Percentiles rank a stretch among this genome's conserved stretches.
These are phyloP conservation scores for Platycheirus albimanus DNA, from an alignment of 2,888 invertebrate genomes.

Conservation along the genomic window DNA sequence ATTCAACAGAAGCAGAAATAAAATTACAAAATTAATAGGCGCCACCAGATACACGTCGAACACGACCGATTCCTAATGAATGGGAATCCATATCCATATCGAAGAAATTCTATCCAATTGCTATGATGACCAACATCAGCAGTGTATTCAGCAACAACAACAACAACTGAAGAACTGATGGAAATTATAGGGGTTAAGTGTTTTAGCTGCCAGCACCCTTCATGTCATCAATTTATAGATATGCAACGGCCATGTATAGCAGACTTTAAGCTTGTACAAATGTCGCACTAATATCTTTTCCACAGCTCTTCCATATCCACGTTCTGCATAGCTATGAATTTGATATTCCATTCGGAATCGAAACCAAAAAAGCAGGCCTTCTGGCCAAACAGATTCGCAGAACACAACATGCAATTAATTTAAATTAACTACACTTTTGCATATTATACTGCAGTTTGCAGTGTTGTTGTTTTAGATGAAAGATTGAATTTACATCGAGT, in stretches of 20 bases:
- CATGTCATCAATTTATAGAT: constrained; percentile 69
- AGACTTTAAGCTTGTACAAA: constrained; percentile 56
- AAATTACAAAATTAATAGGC: constrained; percentile 47
- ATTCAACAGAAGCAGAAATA: constrained; percentile 41
- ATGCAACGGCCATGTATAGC: constrained; percentile 9
- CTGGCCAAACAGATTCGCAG: constrained; percentile 61
- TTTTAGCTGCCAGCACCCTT: constrained; percentile 63
- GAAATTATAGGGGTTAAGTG: constrained; percentile 71
- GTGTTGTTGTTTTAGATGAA: constrained; percentile 21
- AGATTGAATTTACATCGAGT: constrained; percentile 55
- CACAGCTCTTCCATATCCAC: background rate
- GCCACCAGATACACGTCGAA: constrained; percentile 56
- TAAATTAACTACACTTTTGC: constrained; percentile 73
- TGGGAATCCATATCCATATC: constrained; percentile 64
- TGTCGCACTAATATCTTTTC: constrained; percentile 69
- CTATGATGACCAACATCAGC: constrained; percentile 39
- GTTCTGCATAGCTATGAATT: background rate
- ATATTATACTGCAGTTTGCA: constrained; percentile 45
- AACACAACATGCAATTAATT: constrained; percentile 74
- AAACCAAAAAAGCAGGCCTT: constrained; percentile 40
- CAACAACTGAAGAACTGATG: too few relatives aligned
- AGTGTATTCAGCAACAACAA: background rate
- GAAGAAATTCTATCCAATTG: constrained; percentile 58
- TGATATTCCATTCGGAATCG: constrained; percentile 29
- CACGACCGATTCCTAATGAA: constrained; percentile 54